Conservation (phyloP, 2,888 invertebrate species). For the Eupithecia subfuscata region DNA sequence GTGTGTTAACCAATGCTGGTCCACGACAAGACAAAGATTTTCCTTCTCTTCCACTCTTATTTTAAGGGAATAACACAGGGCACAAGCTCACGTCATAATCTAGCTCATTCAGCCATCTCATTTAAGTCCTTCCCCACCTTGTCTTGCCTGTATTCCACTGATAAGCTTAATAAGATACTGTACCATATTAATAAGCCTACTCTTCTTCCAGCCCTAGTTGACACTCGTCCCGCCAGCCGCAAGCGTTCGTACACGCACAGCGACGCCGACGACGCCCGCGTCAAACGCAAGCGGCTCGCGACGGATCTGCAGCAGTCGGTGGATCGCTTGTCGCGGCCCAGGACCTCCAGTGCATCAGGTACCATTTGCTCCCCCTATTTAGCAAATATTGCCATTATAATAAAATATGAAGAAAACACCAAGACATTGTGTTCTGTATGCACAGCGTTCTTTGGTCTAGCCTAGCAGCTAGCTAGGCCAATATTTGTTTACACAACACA, state of each 20-base stretch:
- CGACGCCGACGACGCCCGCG: slow-evolving; percentile 59
- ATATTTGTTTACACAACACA: background rate
- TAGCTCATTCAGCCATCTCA: too few relatives aligned
- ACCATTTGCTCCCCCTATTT: background rate
- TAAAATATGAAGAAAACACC: too few relatives aligned
- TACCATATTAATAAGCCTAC: background rate
- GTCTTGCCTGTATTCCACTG: background rate
- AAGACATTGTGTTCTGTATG: too few relatives aligned
- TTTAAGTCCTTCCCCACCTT: too few relatives aligned
- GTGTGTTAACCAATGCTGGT: too few relatives aligned
- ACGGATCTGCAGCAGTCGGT: slow-evolving; percentile 63
- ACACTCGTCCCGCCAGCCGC: slow-evolving; percentile 51
- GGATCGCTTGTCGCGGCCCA: slow-evolving; percentile 66
- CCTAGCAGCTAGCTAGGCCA: background rate
- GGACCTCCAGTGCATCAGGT: slow-evolving; percentile 68
- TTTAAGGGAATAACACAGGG: too few relatives aligned
- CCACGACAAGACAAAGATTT: too few relatives aligned
- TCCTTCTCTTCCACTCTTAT: too few relatives aligned
- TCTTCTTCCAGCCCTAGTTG: slow-evolving; percentile 45
- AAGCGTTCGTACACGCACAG: slow-evolving; percentile 73
- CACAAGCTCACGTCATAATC: too few relatives aligned
- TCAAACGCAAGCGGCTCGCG: slow-evolving; percentile 64
- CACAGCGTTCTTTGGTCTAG: too few relatives aligned
- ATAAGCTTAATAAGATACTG: background rate
- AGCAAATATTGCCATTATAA: too few relatives aligned